Conservation (phyloP, 2,888 invertebrate species). For the Empis stercorea region DNA sequence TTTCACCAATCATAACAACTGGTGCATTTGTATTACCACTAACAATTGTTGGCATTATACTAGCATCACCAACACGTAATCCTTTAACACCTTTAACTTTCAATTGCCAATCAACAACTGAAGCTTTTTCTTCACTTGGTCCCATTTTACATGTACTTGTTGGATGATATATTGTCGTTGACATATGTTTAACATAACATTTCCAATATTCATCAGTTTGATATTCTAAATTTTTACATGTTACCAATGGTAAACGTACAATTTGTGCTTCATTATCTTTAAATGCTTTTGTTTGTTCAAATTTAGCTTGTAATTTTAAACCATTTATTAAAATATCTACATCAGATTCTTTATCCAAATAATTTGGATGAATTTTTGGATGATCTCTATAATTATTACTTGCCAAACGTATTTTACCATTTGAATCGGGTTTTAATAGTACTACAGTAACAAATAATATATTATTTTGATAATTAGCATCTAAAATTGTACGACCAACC, state of each 20-base stretch:
- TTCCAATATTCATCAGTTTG: slow-evolving; percentile 44
- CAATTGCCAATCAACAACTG: slow-evolving; percentile 55
- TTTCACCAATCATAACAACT: slow-evolving; percentile 75
- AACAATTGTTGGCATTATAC: slow-evolving; percentile 61
- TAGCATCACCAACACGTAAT: slow-evolving; percentile 59
- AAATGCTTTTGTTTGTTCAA: slow-evolving; percentile 36
- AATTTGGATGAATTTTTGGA: slow-evolving; percentile 53
- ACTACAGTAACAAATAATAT: slow-evolving; percentile 21
- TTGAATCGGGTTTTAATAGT: slow-evolving; percentile 38
- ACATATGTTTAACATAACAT: slow-evolving; percentile 52
- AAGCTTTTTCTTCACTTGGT: slow-evolving; percentile 40
- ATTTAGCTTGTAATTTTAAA: slow-evolving; percentile 29
- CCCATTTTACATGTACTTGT: slow-evolving; percentile 63
- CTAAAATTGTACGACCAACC: slow-evolving; percentile 26
- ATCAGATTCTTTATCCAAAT: slow-evolving; percentile 46
- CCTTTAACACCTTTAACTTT: slow-evolving; percentile 49
- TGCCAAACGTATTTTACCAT: slow-evolving; percentile 40
- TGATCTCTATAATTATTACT: slow-evolving; percentile 41
- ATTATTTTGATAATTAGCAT: slow-evolving; percentile 27
- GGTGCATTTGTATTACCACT: slow-evolving; percentile 78
- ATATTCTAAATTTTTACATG: slow-evolving; percentile 21
- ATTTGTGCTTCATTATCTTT: slow-evolving; percentile 24
- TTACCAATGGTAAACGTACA: slow-evolving; percentile 17
- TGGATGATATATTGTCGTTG: slow-evolving; percentile 55
- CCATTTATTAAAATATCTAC: slow-evolving; percentile 40